Conservation (phyloP, 2,113 vertebrate species). For the Campylomormyrus numenius region DNA sequence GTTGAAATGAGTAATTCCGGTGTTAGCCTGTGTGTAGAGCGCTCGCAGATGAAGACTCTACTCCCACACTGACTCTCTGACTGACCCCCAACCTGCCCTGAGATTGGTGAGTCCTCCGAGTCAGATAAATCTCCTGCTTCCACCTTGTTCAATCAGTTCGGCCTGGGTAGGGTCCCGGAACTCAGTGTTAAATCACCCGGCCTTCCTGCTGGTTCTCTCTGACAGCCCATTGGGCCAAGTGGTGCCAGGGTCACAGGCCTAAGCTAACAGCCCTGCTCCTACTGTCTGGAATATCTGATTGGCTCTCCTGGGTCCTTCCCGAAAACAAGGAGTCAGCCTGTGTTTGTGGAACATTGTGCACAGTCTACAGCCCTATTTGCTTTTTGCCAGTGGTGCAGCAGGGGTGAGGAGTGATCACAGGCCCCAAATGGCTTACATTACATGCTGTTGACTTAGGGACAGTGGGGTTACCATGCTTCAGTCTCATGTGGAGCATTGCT, state of each 20-base stretch:
- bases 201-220: slow-evolving; percentile 59
- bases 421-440: background rate
- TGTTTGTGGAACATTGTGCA: slow-evolving; percentile 39
- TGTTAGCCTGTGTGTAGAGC: background rate
- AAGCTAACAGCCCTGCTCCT: slow-evolving; percentile 44
- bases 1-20: background rate
- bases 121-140: slow-evolving; percentile 60
- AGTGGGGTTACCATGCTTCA: background rate
- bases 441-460: background rate
- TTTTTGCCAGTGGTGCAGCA: background rate
- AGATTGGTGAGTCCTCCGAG: slow-evolving; percentile 68
- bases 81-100: slow-evolving; percentile 1
- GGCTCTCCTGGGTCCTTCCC: slow-evolving; percentile 2
- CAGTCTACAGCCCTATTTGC: background rate
- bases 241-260: slow-evolving; percentile 47
- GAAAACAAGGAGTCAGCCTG: slow-evolving; percentile 52
- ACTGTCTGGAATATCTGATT: slow-evolving; percentile 38
- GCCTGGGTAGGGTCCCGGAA: slow-evolving; percentile 54
- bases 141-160: slow-evolving; percentile 59
- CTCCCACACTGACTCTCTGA: slow-evolving; percentile 42
- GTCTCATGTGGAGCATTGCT: background rate
- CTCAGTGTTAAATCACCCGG: slow-evolving; percentile 65
- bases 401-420: background rate
- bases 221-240: slow-evolving; percentile 45
- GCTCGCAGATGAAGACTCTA: background rate